phyloP scores from a whole-genome alignment of 64 coral and sea anemone genomes.

The Actinia equina region DNA sequence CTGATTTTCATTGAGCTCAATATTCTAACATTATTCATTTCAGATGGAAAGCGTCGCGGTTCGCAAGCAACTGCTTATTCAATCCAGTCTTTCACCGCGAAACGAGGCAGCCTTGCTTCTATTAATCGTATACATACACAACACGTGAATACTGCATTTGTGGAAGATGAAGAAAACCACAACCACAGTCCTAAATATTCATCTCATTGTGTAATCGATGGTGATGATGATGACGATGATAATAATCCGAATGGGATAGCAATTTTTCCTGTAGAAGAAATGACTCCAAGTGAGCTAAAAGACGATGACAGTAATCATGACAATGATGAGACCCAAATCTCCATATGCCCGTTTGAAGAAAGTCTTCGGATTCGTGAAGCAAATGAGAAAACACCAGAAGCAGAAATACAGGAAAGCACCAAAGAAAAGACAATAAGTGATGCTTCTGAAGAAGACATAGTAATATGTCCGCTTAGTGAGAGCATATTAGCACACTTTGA shows the following conservation, averaged over 20 bases:
- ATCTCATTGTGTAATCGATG: not conserved
- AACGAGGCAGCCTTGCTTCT: not conserved
- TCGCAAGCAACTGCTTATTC: not conserved
- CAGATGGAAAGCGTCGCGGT: not conserved
- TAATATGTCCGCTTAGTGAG: not conserved
- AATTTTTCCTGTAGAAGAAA: not conserved
- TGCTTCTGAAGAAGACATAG: not conserved
- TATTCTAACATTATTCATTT: too few relatives aligned
- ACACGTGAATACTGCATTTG: not conserved
- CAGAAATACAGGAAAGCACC: not conserved
- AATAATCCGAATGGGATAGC: not conserved
- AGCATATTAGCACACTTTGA: not conserved
- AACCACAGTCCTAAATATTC: not conserved
- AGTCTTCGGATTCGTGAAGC: not conserved
- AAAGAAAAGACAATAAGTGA: not conserved
- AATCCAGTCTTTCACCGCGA: not conserved
- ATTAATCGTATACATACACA: not conserved
- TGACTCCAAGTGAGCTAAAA: not conserved
- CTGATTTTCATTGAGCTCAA: too few relatives aligned
- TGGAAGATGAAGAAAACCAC: not conserved
- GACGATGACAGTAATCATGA: not conserved
- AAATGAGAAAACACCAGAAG: not conserved
- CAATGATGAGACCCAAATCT: not conserved
- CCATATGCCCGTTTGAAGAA: not conserved
- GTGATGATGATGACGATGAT: conserved; percentile 7